Base-by-base conservation (phyloP, 2,797 vertebrate genomes). In the Acropternis orthonyx region DNA sequence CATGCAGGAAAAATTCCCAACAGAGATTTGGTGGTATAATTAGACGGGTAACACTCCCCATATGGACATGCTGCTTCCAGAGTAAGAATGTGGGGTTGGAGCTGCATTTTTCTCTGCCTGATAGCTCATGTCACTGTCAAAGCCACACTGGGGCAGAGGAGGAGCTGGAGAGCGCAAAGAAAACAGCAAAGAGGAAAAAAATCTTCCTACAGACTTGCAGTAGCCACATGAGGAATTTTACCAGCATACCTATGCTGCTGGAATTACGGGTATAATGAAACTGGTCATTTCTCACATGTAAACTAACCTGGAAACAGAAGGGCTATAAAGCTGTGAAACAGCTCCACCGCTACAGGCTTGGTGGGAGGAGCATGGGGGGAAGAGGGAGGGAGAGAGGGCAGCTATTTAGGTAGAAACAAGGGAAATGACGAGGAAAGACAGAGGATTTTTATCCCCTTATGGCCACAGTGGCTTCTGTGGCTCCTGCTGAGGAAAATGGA, bases 61-160 rank as follows among this genome's bases (percentile, higher is more conserved):
- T 86, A 94, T 63, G 90, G 95, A 95, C 83, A 82, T 82, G 90
- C 92, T 86, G 84, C 51, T 95, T 94, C 67, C 94, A 95, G 71
- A 85, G 52, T 52, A 93, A 87, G 88, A 94, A 95, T 54, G 90
- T 72, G 76, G 51, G 62, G 23, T 27, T 92, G 76, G 69, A 88
- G 62, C 62, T 86, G 93, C 90, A 79, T 93, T 95, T 95, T 96
- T 87, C 55, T 87, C 36, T 79, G 43, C 1, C 1, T 1, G 5
- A 63, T n/a, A 86, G 71, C 61, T 95, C 92, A 63, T 82, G 77
- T 82, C 93, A 74, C 77, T 74, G 66, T 84, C 85, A 67, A 73
- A 92, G 67, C 92, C 88, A 76, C 63, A 73, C 17, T 16, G 74
- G 51, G 58, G 51, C 54, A 93, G 46, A 83, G 51, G 44, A 89